Evolutionary conservation across 2,888 invertebrate species (phyloP), one percentile per base, ranked within the genome.

Genomic region (Spilarctia lutea): DNA sequence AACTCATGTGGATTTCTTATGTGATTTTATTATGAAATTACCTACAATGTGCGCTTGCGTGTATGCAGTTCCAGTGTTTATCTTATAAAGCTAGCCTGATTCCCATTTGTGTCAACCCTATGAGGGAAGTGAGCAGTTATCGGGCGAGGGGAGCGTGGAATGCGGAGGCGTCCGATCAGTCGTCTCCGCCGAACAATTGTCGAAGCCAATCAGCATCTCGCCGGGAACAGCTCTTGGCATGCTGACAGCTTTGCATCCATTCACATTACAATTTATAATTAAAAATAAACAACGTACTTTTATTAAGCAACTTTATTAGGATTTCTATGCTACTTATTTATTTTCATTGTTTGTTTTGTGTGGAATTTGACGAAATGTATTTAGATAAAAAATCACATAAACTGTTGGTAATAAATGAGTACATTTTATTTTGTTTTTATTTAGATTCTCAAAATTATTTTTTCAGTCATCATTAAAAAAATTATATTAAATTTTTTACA

Each of bases 71-170:
- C n/a, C 24, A 48, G 48, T 7, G 16, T 13, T 68, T 68, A 45
- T 68, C 72, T 42, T 68, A 68, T 13, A 35, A 45, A 16, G 42
- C 24, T 71, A 65, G 56, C 60, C 52, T 33, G 63, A 68, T 68
- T 77, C 72, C 75, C 74, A 68, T 73, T 72, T 24, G 73, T 65
- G 78, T 66, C 79, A 85, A 72, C 77, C 79, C 75, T 81, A 77
- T 52, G 79, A 79, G 87, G 92, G 92, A 92, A 91, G 89, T 89
- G 83, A 86, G 83, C 87, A 89, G 91, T 93, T 92, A 90, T 72
- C 68, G 18, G 68, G 82, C 75, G 84, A 84, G 87, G 88, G 89
- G 86, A 83, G 87, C 81, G 83, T 83, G 92, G 92, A 91, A 92
- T 92, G 92, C 91, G 91, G 88, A 90, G 91, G 87, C 90, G 89